Conservation (phyloP, 2,888 invertebrate species). For the Drosophila anceps region DNA sequence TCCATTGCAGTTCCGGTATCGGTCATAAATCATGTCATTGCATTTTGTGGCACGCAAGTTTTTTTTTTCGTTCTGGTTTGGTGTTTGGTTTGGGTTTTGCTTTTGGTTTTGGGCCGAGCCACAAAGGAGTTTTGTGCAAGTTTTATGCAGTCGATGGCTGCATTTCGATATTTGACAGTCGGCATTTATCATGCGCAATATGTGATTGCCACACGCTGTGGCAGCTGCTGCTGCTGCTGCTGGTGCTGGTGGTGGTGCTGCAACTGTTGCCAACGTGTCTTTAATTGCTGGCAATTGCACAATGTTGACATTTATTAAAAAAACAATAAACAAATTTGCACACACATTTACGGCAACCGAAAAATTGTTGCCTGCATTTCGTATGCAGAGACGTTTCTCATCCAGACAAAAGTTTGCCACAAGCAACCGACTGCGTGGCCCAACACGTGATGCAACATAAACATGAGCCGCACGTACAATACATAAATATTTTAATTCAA, state of each 20-base stretch:
- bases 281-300: constrained; percentile 66
- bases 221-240: constrained; percentile 18
- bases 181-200: constrained; percentile 69
- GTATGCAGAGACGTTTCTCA: constrained; percentile 7
- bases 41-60: constrained; percentile 58
- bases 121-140: constrained; percentile 43
- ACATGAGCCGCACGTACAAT: constrained; percentile 65
- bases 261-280: constrained; percentile 39
- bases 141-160: constrained; percentile 44
- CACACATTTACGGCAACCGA: constrained; percentile 18
- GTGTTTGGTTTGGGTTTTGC: constrained; percentile 19
- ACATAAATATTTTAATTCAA: constrained; percentile 76
- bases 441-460: constrained; percentile 45
- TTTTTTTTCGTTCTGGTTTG: constrained; percentile 27
- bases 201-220: constrained; percentile 31
- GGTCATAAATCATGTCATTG: constrained; percentile 72
- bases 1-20: constrained; percentile 32
- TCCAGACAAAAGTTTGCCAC: constrained; percentile 31
- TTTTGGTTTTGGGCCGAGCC: constrained; percentile 26
- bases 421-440: constrained; percentile 18
- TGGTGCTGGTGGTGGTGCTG: constrained; percentile 18
- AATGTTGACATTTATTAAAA: constrained; percentile 77
- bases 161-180: constrained; percentile 51
- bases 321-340: constrained; percentile 73
- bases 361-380: constrained; percentile 2